Evolutionary conservation across 2,113 vertebrate species (phyloP).

Genomic region (Condylura cristata): DNA sequence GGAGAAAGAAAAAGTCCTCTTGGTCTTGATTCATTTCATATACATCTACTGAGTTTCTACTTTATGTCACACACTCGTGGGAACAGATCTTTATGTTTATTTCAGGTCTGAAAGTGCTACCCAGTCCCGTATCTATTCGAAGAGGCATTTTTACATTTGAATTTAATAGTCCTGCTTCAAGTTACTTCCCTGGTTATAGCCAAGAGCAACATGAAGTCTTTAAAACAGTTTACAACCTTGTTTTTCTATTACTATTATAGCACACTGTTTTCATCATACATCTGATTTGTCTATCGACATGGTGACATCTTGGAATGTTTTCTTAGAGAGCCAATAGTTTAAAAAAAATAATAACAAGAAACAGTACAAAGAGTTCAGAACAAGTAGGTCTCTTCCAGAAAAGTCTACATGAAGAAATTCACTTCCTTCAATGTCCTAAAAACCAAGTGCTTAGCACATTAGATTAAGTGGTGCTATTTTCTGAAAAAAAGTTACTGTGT

Average conservation of each 20-base stretch:
- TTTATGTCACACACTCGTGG: not conserved
- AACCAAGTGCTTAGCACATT: not conserved
- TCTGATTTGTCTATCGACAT: conserved; percentile 47
- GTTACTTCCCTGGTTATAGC: not conserved
- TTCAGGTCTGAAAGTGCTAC: not conserved
- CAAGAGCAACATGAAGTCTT: conserved; percentile 57
- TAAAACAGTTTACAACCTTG: conserved; percentile 63
- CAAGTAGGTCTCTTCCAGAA: conserved; percentile 23
- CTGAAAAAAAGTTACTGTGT: not conserved
- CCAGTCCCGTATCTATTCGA: not conserved
- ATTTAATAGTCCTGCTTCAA: not conserved
- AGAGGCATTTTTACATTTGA: not conserved
- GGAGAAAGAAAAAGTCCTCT: not conserved
- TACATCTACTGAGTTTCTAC: not conserved
- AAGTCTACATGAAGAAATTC: not conserved
- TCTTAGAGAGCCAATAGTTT: conserved; percentile 35
- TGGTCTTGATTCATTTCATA: not conserved
- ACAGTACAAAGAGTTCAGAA: conserved; percentile 61
- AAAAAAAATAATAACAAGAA: conserved; percentile 51
- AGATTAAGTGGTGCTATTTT: not conserved
- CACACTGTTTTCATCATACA: conserved; percentile 66
- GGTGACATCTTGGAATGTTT: conserved; percentile 61
- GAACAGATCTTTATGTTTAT: not conserved
- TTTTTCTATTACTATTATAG: conserved; percentile 62
- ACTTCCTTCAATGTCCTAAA: not conserved